These are phyloP conservation scores for Hartigia nigra DNA, from an alignment of 2,888 invertebrate genomes.

Conservation along the genomic window DNA sequence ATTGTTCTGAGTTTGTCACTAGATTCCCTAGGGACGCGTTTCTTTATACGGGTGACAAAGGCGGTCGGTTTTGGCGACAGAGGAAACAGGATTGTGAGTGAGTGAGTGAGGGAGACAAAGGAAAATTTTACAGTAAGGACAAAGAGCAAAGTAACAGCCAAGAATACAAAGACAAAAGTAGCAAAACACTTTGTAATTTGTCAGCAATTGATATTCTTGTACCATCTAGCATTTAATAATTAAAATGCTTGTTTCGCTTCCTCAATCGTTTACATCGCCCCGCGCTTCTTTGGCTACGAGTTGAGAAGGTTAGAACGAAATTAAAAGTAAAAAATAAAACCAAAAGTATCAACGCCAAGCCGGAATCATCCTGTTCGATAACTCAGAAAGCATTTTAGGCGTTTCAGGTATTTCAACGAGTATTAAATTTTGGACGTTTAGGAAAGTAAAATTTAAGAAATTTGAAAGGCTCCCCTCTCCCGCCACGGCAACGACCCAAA, in stretches of 20 bases:
- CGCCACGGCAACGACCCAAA: background rate
- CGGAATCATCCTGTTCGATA: background rate
- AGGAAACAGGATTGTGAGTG: background rate
- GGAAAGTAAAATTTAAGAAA: background rate
- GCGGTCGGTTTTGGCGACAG: background rate
- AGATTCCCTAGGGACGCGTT: background rate
- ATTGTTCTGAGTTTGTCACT: background rate
- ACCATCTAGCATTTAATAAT: background rate
- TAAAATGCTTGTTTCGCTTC: background rate
- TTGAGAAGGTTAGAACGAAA: too few relatives aligned
- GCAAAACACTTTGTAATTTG: background rate
- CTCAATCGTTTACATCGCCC: background rate
- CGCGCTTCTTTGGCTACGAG: too few relatives aligned
- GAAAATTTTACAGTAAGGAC: slow-evolving; percentile 1
- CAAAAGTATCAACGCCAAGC: background rate
- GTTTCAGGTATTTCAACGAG: background rate
- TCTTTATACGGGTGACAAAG: background rate
- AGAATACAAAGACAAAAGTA: background rate
- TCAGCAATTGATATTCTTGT: background rate
- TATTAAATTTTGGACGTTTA: background rate
- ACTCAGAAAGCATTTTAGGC: background rate
- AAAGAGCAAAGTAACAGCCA: background rate
- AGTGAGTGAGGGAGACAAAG: slow-evolving; percentile 8
- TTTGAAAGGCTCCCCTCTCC: background rate
- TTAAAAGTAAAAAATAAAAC: too few relatives aligned